These are phyloP conservation scores for Chelonia mydas DNA, from an alignment of 2,797 vertebrate species.

Conservation along the genomic window DNA sequence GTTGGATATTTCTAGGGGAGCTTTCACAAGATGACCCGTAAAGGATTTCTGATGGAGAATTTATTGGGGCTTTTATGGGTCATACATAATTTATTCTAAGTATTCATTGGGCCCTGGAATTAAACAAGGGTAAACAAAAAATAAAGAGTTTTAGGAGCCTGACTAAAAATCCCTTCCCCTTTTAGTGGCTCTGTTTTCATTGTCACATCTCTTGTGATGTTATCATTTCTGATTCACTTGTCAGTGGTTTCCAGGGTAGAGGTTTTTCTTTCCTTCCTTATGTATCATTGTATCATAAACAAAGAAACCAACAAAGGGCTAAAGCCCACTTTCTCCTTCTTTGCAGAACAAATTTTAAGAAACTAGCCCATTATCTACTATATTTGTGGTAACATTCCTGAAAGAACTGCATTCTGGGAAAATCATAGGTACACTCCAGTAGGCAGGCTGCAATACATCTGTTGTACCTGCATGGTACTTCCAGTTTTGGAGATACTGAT, in stretches of 20 bases:
- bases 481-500: background rate
- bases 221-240: background rate
- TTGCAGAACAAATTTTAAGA: background rate
- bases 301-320: background rate
- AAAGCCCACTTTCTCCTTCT: background rate
- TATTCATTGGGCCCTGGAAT: background rate
- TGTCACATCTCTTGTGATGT: background rate
- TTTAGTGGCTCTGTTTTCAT: background rate
- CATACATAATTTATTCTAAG: fast-evolving
- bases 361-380: background rate
- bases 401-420: background rate
- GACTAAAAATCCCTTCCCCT: background rate
- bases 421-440: background rate
- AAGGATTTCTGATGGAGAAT: background rate
- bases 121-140: background rate
- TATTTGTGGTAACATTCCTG: background rate
- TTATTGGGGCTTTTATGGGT: background rate
- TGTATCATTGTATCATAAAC: background rate
- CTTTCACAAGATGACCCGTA: background rate
- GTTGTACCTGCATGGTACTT: background rate
- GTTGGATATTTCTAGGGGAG: background rate
- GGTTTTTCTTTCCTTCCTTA: background rate
- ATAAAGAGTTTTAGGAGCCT: background rate
- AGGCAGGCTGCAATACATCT: background rate
- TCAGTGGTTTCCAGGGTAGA: background rate